Percentiles rank a stretch among this genome's conserved stretches.
These are phyloP conservation scores for Drosophila pectinifera DNA, from an alignment of 1,140 invertebrate species.

Conservation along the genomic window DNA sequence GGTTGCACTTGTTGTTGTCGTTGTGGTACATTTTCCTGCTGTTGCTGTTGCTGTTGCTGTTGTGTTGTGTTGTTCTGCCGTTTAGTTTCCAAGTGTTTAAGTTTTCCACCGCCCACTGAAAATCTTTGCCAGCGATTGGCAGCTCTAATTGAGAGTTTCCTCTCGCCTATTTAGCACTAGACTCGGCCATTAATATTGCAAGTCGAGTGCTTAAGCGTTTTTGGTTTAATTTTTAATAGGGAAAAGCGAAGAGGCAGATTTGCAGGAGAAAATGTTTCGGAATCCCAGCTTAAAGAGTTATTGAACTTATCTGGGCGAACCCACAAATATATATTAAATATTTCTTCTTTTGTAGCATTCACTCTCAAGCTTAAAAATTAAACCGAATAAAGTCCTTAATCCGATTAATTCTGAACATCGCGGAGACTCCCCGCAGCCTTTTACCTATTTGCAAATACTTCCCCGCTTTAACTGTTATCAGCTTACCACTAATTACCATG, in stretches of 20 bases:
- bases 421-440: not conserved
- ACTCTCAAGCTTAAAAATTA: not conserved
- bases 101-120: slow-evolving; percentile 21
- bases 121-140: slow-evolving; percentile 43
- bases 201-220: slow-evolving; percentile 6
- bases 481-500: slow-evolving; percentile 41
- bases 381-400: not conserved
- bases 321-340: too few species aligned
- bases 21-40: not conserved
- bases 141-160: slow-evolving; percentile 39
- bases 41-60: slow-evolving; percentile 2
- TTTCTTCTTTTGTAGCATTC: too few species aligned
- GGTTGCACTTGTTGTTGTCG: slow-evolving; percentile 29
- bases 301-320: not conserved
- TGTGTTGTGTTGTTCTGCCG: slow-evolving; percentile 28
- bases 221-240: not conserved
- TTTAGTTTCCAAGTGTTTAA: slow-evolving; percentile 18
- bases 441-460: not conserved
- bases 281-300: not conserved
- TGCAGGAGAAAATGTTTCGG: not conserved
- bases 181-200: slow-evolving; percentile 40
- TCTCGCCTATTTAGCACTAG: slow-evolving; percentile 8
- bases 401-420: not conserved
- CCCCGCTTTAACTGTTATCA: slow-evolving; percentile 8
- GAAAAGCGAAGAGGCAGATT: not conserved